Evolutionary conservation across 2,797 vertebrate genomes (phyloP).

Genomic region (Petrocephalus schoutedeni): DNA sequence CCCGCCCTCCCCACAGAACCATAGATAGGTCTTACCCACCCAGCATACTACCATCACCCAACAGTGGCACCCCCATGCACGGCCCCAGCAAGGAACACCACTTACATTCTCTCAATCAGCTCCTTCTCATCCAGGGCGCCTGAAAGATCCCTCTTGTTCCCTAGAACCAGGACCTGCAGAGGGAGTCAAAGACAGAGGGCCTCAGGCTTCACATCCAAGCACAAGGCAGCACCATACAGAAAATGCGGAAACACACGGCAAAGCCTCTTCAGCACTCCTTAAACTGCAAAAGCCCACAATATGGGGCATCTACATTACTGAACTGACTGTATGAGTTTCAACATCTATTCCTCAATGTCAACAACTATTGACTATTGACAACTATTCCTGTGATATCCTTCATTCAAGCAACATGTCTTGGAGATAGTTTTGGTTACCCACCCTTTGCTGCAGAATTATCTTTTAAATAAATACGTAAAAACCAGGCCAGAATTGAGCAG

Average conservation of each 20-base stretch:
- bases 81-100: constrained; percentile 20
- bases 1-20: neutral
- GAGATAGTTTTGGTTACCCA: too few species aligned
- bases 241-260: neutral
- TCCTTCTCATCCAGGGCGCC: constrained; percentile 93
- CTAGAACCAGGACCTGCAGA: constrained; percentile 81
- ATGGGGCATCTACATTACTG: neutral
- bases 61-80: neutral
- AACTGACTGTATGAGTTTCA: neutral
- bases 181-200: neutral
- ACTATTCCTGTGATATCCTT: neutral
- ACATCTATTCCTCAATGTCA: neutral
- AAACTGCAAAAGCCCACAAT: neutral
- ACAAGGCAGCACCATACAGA: neutral
- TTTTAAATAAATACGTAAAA: too few species aligned
- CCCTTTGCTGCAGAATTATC: too few species aligned
- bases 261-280: neutral
- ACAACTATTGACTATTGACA: neutral
- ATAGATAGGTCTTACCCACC: neutral
- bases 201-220: neutral
- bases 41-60: neutral
- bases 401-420: neutral
- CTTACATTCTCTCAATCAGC: constrained; percentile 92
- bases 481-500: neutral
- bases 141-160: constrained; percentile 85